Percentiles rank a stretch among this genome's conserved stretches.
These are phyloP conservation scores for Drosophila pachea DNA, from an alignment of 1,140 invertebrate genomes.

Conservation along the genomic window DNA sequence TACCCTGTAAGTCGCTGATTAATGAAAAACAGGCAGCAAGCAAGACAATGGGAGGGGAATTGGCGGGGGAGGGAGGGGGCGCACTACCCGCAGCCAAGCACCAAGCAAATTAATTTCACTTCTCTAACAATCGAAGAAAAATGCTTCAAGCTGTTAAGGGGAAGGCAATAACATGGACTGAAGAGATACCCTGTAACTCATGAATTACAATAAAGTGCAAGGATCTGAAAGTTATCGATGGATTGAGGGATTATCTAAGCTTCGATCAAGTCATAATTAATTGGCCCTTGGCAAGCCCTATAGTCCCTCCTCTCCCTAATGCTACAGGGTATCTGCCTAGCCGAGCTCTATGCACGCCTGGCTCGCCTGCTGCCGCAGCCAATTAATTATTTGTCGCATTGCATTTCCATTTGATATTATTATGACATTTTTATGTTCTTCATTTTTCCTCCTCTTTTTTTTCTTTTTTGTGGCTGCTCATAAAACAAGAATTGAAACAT, in stretches of 20 bases:
- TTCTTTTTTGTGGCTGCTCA: too few species aligned
- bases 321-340: constrained; percentile 16
- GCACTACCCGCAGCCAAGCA: constrained; percentile 19
- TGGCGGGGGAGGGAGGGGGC: background rate
- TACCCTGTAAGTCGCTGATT: constrained; percentile 26
- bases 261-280: too few species aligned
- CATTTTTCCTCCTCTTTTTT: too few species aligned
- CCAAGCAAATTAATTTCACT: constrained; percentile 35
- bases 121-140: constrained; percentile 23
- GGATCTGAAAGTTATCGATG: too few species aligned
- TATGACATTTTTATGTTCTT: constrained; percentile 67
- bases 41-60: too few species aligned
- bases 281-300: too few species aligned
- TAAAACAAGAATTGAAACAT: constrained; percentile 63
- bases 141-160: background rate
- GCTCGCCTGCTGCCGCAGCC: constrained; percentile 20
- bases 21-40: constrained; percentile 4
- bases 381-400: constrained; percentile 70
- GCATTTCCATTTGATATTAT: constrained; percentile 71
- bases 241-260: too few species aligned
- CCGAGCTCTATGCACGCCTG: constrained; percentile 3
- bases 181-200: background rate
- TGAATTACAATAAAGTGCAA: too few species aligned
- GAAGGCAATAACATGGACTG: background rate
- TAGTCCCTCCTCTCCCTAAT: background rate